These are phyloP conservation scores for Crepidodera aurea DNA, from an alignment of 2,888 invertebrate species.

Conservation along the genomic window DNA sequence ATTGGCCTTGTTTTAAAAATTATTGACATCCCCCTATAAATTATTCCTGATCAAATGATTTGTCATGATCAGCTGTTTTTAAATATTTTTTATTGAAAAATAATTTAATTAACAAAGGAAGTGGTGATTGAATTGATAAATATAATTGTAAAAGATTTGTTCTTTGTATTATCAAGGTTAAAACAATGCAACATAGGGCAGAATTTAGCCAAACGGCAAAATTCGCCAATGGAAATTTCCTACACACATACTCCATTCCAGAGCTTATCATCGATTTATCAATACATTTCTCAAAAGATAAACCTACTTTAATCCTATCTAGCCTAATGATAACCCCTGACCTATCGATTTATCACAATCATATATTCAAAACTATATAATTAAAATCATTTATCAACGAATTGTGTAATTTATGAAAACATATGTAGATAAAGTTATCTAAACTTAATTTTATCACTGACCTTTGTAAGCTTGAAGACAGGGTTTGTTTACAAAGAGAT, in stretches of 20 bases:
- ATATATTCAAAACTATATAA: neutral
- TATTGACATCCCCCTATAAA: conserved; percentile 15
- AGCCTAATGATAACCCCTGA: conserved; percentile 1
- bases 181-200: neutral
- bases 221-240: conserved; percentile 12
- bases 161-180: neutral
- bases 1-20: conserved; percentile 15
- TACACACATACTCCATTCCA: neutral
- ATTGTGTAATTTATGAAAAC: neutral
- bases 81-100: neutral
- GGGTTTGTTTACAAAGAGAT: conserved; percentile 55
- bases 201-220: neutral
- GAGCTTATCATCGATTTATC: neutral
- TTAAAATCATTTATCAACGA: neutral
- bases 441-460: conserved; percentile 47
- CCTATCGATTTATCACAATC: neutral
- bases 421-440: conserved; percentile 15
- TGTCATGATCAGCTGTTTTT: conserved; percentile 11
- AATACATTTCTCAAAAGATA: conserved; percentile 2
- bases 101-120: neutral
- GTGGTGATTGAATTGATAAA: neutral
- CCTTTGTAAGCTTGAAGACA: conserved; percentile 54
- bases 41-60: conserved; percentile 17
- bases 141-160: neutral
- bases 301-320: neutral